Conservation (phyloP, 2,888 invertebrate genomes). For the Drosophila buzzatii region DNA sequence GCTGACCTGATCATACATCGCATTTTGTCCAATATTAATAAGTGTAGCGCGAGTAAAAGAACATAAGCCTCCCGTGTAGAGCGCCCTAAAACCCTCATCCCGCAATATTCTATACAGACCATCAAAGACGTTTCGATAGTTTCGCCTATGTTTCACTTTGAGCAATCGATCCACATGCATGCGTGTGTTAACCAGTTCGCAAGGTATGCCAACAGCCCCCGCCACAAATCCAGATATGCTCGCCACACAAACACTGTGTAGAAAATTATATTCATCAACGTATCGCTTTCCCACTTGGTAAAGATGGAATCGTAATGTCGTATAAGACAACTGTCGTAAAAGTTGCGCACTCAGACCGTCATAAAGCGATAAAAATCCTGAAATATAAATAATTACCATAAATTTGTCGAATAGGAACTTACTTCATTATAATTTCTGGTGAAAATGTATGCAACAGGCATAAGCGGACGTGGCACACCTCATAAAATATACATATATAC, state of each 20-base stretch:
- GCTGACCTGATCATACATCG: constrained; percentile 59
- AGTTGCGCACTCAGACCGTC: constrained; percentile 54
- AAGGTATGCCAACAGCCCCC: constrained; percentile 44
- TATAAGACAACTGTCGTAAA: constrained; percentile 45
- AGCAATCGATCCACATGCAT: constrained; percentile 55
- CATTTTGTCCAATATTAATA: constrained; percentile 48
- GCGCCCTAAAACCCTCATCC: constrained; percentile 32
- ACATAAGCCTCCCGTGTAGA: constrained; percentile 35
- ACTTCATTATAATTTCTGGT: no score
- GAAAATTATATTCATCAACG: constrained; percentile 28
- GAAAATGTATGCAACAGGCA: no score
- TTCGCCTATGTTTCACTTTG: constrained; percentile 5
- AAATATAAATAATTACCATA: background rate
- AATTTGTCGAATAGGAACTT: background rate
- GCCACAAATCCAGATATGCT: constrained; percentile 38
- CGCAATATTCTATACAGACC: constrained; percentile 30
- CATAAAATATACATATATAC: no score
- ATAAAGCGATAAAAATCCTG: constrained; percentile 50
- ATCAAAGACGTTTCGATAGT: constrained; percentile 48
- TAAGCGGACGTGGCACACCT: no score
- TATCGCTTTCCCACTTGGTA: constrained; percentile 43
- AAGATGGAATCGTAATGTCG: constrained; percentile 48
- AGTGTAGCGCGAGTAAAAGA: constrained; percentile 25
- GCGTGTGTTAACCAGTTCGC: constrained; percentile 52
- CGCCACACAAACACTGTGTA: constrained; percentile 36